A percentile compares a stretch with the other conserved stretches of the same genome.
Evolutionary conservation across 2,113 vertebrate genomes (phyloP).

Genomic region (Gnathonemus echidnorhynchus): DNA sequence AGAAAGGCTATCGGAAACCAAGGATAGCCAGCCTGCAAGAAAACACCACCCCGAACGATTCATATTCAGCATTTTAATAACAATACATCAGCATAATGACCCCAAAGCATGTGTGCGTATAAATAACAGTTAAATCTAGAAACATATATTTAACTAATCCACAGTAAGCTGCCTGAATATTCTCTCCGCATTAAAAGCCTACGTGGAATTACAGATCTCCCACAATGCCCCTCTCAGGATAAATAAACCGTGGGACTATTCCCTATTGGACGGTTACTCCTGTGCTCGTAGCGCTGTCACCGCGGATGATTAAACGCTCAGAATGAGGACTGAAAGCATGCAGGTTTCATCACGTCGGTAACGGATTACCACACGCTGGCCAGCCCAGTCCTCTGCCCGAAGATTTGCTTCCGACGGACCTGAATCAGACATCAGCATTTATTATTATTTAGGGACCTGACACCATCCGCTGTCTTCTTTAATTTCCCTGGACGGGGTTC

Average conservation of each 20-base stretch:
- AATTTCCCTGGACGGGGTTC: neutral
- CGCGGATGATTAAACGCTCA: neutral
- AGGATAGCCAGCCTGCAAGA: neutral
- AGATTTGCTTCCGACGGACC: neutral
- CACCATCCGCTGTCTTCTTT: neutral
- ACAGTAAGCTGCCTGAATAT: neutral
- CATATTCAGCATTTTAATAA: neutral
- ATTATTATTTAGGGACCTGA: neutral
- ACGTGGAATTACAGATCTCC: neutral
- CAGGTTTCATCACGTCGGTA: neutral
- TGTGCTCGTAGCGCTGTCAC: neutral
- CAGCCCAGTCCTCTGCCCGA: neutral
- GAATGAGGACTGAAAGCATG: neutral
- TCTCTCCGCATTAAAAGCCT: neutral
- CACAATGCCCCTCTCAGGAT: neutral
- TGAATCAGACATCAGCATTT: slow-evolving; percentile 2
- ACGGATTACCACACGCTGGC: neutral
- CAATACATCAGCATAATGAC: neutral
- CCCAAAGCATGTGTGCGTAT: neutral
- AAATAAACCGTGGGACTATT: neutral
- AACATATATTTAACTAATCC: slow-evolving; percentile 1
- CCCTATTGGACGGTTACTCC: neutral
- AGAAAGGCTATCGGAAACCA: neutral
- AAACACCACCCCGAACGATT: neutral
- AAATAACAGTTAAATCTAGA: neutral